Base-by-base conservation (phyloP, 2,888 invertebrate genomes). In the Dicranocentrus wangi region DNA sequence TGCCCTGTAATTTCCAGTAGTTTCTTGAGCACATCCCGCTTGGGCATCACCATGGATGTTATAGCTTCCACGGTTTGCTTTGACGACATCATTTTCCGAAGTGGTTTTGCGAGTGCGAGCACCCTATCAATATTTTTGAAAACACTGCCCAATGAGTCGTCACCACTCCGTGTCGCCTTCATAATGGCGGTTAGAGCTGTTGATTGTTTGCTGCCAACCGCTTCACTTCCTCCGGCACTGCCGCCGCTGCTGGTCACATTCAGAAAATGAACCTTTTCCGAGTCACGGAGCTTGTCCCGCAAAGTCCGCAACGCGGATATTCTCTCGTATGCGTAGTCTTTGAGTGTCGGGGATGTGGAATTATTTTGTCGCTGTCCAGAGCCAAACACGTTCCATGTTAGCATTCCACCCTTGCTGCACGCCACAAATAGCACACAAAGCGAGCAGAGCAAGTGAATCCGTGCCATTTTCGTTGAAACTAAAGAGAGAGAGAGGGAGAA, bases 1-100 rank as follows among this genome's bases (percentile, higher is more conserved):
- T 82, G 79, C 3, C 83, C 83, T 15, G 83, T 75, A 43, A 87
- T 84, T 32, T 82, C 80, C 13, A 81, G 51, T 17, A 84, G 69
- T 19, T 77, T 79, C 28, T 82, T 23, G 5, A 82, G 63, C 10
- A 84, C 39, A 8, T 84, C 84, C n/a, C 66, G 27, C 23, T 82
- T 79, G 1, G 84, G 83, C 17, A 78, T 68, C 28, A 83, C 27
- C 58, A 81, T 69, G n/a, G 68, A 47, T 3, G 81, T 73, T 15
- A 83, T 51, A 10, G 71, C 53, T 15, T 77, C 77, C 23, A 80
- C 71, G 2, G 77, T 63, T 28, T 73, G 47, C 32, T 69, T 72
- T 3, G 77, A 69, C 13, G 68, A 42, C 13, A 81, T 69, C 72
- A 81, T 70, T 13, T 75, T 75, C 39, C 42, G 21, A 5, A 75